Evolutionary conservation across 1,140 invertebrate genomes (phyloP).

Genomic region (Liolophura sinensis): DNA sequence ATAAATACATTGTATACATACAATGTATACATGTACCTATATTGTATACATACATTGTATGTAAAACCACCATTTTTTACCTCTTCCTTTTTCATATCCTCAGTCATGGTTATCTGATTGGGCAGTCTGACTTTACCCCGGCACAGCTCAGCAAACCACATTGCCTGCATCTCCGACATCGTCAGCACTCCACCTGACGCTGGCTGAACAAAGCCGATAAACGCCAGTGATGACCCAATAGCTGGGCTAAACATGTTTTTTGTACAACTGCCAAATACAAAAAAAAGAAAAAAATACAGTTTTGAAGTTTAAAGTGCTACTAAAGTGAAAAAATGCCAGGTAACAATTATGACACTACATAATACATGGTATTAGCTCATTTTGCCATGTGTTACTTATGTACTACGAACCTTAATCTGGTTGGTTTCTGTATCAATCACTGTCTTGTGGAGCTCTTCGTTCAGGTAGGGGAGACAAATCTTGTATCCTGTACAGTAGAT

Average conservation of each 20-base stretch:
- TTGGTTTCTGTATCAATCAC: conserved; percentile 39
- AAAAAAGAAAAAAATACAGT: neutral
- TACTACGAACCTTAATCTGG: conserved; percentile 34
- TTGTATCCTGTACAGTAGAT: conserved; percentile 56
- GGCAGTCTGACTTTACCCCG: conserved; percentile 39
- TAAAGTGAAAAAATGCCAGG: too few relatives aligned
- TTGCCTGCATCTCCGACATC: conserved; percentile 55
- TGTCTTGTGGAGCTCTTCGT: conserved; percentile 28
- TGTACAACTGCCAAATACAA: conserved; percentile 42
- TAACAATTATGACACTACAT: too few relatives aligned
- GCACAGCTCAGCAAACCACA: conserved; percentile 51
- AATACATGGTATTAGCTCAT: too few relatives aligned
- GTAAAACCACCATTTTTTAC: conserved; percentile 14
- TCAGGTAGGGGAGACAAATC: conserved; percentile 53
- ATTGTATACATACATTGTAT: too few relatives aligned
- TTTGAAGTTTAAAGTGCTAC: too few relatives aligned
- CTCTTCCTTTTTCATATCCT: conserved; percentile 35
- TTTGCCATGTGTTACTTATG: too few relatives aligned
- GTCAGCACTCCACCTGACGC: conserved; percentile 52
- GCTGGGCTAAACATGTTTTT: conserved; percentile 51
- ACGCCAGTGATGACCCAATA: conserved; percentile 42
- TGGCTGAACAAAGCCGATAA: conserved; percentile 56
- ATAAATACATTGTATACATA: too few relatives aligned
- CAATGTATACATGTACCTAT: too few relatives aligned
- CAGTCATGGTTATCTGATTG: conserved; percentile 35